A percentile compares a stretch with the other conserved stretches of the same genome.
Conservation (phyloP, 1,140 invertebrate genomes). For the Drosophila suzukii region DNA sequence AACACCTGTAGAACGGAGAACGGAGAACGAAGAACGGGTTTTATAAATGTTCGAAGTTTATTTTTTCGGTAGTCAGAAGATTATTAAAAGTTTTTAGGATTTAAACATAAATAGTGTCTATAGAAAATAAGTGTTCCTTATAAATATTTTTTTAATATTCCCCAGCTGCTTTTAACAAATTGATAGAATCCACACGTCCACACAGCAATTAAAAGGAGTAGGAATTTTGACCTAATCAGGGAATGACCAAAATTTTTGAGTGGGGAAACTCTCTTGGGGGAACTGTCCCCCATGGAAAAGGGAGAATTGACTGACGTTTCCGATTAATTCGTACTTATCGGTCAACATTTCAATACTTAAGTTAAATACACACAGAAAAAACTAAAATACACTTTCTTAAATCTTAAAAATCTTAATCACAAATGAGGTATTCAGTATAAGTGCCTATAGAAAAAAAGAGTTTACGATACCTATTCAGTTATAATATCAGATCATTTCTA, state of each 20-base stretch:
- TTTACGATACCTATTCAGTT: too few relatives aligned
- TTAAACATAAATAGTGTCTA: background rate
- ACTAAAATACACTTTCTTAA: too few relatives aligned
- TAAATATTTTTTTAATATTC: background rate
- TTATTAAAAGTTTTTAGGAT: background rate
- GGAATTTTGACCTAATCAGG: background rate
- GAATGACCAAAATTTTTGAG: background rate
- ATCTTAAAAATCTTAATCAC: too few relatives aligned
- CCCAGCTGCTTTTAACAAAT: background rate
- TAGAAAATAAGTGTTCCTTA: too few relatives aligned
- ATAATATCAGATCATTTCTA: too few relatives aligned
- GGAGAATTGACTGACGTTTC: background rate
- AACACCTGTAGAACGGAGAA: background rate
- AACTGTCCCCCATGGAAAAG: background rate
- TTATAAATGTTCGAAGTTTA: background rate
- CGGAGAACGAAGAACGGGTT: background rate
- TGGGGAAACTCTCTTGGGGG: background rate
- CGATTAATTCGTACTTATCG: slow-evolving; percentile 17
- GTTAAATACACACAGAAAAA: background rate
- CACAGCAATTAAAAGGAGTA: too few relatives aligned
- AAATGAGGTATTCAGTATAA: too few relatives aligned
- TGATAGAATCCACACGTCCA: too few relatives aligned
- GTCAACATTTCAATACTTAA: slow-evolving; percentile 4
- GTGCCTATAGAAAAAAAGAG: too few relatives aligned
- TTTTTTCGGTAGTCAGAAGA: too few relatives aligned